Percentiles rank a stretch among this genome's conserved stretches.
phyloP scores from a whole-genome alignment of 2,797 vertebrate species.

The Nannoperca obscura region DNA sequence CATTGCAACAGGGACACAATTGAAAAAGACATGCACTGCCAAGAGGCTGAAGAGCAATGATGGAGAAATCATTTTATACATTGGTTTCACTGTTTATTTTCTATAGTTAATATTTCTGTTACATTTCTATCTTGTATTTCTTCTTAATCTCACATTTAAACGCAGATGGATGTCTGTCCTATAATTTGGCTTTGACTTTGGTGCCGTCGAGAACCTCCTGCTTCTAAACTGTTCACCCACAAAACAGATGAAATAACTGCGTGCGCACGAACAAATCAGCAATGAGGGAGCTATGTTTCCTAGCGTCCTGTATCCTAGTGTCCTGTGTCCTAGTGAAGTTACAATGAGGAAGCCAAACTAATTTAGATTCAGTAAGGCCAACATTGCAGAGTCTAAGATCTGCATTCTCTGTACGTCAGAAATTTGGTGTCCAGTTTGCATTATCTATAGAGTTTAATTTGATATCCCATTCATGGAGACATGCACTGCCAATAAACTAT shows the following conservation, averaged over 20 bases:
- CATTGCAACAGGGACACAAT: slow-evolving; percentile 54
- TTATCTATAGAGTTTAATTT: too few relatives aligned
- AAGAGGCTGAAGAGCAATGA: slow-evolving; percentile 32
- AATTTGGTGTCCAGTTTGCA: background rate
- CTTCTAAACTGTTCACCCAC: background rate
- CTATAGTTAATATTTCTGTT: background rate
- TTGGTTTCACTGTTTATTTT: background rate
- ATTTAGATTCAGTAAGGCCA: background rate
- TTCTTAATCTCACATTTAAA: slow-evolving; percentile 9
- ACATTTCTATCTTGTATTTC: background rate
- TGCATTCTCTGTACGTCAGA: background rate
- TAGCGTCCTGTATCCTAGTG: background rate
- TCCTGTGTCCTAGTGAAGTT: background rate
- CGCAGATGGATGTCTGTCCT: background rate
- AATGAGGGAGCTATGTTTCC: background rate
- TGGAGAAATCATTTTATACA: slow-evolving; percentile 26
- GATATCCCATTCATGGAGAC: background rate
- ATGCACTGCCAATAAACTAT: too few relatives aligned
- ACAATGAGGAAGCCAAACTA: background rate
- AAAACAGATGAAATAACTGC: background rate
- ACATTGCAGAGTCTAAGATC: background rate
- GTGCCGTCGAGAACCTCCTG: background rate
- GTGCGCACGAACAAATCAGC: background rate
- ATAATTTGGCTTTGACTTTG: slow-evolving; percentile 1
- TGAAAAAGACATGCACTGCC: slow-evolving; percentile 47